Base-by-base conservation (phyloP, 2,113 vertebrate genomes). In the Brevimyrus niger region DNA sequence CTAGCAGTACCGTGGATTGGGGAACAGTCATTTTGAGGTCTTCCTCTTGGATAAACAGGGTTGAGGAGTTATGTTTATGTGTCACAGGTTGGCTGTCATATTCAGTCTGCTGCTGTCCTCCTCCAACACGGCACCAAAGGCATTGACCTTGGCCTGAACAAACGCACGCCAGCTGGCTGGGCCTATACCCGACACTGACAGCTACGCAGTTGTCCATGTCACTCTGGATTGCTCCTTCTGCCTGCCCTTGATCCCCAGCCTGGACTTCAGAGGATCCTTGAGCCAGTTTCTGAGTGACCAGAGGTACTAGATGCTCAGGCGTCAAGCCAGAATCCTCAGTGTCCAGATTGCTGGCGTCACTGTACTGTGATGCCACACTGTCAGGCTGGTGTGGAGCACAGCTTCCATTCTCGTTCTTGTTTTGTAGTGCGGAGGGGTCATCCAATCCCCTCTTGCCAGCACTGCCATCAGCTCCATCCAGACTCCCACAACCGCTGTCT, bases 401-500 rank as follows among this genome's bases (percentile, higher is more conserved):
- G 10, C 48, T 38, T 13, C 87, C 11, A 8, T 2, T 1, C 11
- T 15, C 0, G 83, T 65, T 87, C 90, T 73, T 90, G 9, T 93
- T 55, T 1, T 93, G 90, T 87, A 89, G 89, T 10, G 91, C 80
- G 4, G 92, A 92, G 55, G 91, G 92, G 82, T 91, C 90, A 50
- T n/a, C 90, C 9, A 91, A 88, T 65, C 89, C 91, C 87, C 87
- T 89, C 51, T 91, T 89, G 1, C 46, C 65, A 69, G 84, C 89
- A n/a, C 91, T 91, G 90, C 91, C 91, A 31, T 94, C 95, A 3
- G 92, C 53, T 73, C 88, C 94, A 8, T 92, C 94, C 44, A 95
- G 88, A 90, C 95, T 96, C 44, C 92, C 95, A 85, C 92, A 96
- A 31, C 95, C 95, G 4, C 96, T 96, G 91, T 96, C 95, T 3